phyloP scores from a whole-genome alignment of 1,140 invertebrate genomes.

The Drosophila prosaltans region DNA sequence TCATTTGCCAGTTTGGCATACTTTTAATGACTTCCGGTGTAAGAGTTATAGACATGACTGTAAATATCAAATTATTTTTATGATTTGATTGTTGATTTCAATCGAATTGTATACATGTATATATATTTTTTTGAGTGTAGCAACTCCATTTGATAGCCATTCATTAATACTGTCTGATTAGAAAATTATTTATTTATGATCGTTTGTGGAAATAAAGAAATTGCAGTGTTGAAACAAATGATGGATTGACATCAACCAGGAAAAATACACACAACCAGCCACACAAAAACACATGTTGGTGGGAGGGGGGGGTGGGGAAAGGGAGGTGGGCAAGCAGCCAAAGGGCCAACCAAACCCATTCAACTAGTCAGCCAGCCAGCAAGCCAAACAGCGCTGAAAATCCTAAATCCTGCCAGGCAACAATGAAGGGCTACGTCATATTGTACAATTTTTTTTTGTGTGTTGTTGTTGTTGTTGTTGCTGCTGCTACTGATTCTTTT shows the following conservation, averaged over 20 bases:
- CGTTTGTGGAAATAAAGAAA: conserved; percentile 68
- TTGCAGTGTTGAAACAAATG: conserved; percentile 68
- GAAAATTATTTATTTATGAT: conserved; percentile 79
- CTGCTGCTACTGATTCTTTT: conserved; percentile 49
- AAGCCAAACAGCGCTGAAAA: conserved; percentile 54
- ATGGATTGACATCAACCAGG: conserved; percentile 64
- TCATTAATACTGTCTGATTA: conserved; percentile 69
- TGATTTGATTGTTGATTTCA: too few species aligned
- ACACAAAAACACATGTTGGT: conserved; percentile 6
- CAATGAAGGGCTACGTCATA: conserved; percentile 49
- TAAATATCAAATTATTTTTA: too few species aligned
- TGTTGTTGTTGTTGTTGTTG: conserved; percentile 38
- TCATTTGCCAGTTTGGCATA: too few species aligned
- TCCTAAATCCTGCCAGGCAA: conserved; percentile 56
- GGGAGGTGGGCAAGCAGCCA: neutral
- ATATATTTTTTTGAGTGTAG: neutral
- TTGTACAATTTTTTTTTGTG: conserved; percentile 33
- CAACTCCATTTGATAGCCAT: conserved; percentile 24
- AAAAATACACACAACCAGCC: neutral
- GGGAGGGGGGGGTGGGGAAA: neutral
- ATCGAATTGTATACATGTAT: too few species aligned
- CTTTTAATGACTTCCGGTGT: too few species aligned
- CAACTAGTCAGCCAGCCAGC: conserved; percentile 47
- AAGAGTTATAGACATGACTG: too few species aligned
- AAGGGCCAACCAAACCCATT: conserved; percentile 25